These are phyloP conservation scores for Timema podura DNA, from an alignment of 2,888 invertebrate species.

Conservation along the genomic window DNA sequence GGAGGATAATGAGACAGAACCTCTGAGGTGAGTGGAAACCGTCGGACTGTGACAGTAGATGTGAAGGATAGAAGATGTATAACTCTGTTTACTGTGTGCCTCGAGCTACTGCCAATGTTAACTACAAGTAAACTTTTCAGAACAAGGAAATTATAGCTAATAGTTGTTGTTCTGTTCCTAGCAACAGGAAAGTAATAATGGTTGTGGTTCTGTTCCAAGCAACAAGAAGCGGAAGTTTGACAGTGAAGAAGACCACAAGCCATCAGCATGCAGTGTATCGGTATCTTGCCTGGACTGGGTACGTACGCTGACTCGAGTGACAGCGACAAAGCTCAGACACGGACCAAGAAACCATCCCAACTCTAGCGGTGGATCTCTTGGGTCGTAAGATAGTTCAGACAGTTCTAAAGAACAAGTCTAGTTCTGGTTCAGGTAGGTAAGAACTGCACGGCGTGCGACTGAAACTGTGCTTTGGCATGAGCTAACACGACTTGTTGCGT, in stretches of 20 bases:
- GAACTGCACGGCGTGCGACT: too few species aligned
- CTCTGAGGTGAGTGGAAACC: too few species aligned
- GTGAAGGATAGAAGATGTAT: too few species aligned
- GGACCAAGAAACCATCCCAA: constrained; percentile 54
- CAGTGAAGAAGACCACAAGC: constrained; percentile 10
- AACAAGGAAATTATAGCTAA: too few species aligned
- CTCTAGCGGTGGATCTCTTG: constrained; percentile 33
- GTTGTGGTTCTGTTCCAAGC: too few species aligned
- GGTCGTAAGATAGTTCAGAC: constrained; percentile 31
- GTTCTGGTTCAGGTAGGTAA: constrained; percentile 9
- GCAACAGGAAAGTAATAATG: too few species aligned
- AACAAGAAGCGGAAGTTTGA: constrained; percentile 12
- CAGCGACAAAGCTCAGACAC: constrained; percentile 63
- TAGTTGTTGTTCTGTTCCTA: too few species aligned
- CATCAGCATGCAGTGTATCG: constrained; percentile 59
- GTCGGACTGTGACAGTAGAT: too few species aligned
- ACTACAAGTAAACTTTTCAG: too few species aligned
- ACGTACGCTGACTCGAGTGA: constrained; percentile 68
- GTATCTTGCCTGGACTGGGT: constrained; percentile 79
- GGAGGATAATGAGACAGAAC: too few species aligned
- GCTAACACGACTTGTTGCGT: neutral
- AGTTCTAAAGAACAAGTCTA: neutral
- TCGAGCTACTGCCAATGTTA: too few species aligned
- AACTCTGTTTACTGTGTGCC: too few species aligned
- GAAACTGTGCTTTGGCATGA: neutral